Conservation (phyloP, 2,113 vertebrate genomes). For the Rhabdornis inornatus region DNA sequence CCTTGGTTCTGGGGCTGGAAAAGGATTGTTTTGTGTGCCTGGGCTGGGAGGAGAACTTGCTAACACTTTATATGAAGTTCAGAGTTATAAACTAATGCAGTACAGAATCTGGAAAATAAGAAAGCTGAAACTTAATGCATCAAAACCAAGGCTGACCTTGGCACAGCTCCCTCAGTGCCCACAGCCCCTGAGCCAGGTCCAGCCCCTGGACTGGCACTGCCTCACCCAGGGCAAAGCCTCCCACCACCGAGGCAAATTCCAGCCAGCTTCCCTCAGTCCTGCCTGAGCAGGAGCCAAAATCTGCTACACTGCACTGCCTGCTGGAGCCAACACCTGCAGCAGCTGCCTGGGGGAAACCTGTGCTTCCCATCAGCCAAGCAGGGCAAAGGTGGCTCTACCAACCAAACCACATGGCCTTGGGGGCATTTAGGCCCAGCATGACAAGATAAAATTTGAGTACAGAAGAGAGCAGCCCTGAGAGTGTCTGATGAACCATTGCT, state of each 20-base stretch:
- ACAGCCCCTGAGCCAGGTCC: background rate
- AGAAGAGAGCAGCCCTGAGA: fast-evolving
- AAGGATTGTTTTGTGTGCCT: no score
- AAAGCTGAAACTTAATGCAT: background rate
- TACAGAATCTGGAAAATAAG: background rate
- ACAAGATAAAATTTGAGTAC: background rate
- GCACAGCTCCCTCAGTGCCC: fast-evolving
- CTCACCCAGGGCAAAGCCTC: background rate
- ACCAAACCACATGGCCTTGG: background rate
- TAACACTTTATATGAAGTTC: background rate
- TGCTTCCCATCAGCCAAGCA: background rate
- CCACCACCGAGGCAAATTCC: background rate
- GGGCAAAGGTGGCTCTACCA: background rate
- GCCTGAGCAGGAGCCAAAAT: background rate
- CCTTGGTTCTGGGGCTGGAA: no score
- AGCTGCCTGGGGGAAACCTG: background rate
- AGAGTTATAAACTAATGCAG: background rate
- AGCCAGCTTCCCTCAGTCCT: background rate
- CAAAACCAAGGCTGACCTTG: background rate
- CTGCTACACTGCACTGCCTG: fast-evolving
- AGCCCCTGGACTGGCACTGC: background rate
- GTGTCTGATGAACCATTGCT: background rate
- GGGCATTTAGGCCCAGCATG: background rate
- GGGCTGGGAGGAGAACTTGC: background rate
- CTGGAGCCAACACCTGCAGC: background rate